Conservation (phyloP, 2,888 invertebrate genomes). For the Caenorhabditis doughertyi region DNA sequence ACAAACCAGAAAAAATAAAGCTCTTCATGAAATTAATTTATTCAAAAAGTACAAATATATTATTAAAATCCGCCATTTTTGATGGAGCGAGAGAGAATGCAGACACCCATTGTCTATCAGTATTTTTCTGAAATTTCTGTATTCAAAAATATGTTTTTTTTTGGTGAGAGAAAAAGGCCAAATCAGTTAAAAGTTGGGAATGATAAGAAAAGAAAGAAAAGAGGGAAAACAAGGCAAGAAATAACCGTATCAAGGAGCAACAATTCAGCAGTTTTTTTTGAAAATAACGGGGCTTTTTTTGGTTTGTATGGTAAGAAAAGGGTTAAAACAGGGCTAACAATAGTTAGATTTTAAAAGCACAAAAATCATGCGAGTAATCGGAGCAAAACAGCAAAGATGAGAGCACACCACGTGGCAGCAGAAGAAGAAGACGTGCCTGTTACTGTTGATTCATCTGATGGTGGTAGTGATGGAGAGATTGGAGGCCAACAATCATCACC, state of each 20-base stretch:
- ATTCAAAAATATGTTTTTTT: background rate
- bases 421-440: conserved; percentile 35
- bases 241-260: conserved; percentile 40
- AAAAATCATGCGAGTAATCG: conserved; percentile 38
- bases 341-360: background rate
- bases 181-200: background rate
- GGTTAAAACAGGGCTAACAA: background rate
- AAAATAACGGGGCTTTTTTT: conserved; percentile 10
- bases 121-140: conserved; percentile 21
- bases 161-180: background rate
- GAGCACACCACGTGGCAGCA: conserved; percentile 27
- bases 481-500: conserved; percentile 81
- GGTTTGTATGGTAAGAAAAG: background rate
- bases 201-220: background rate
- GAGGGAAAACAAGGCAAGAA: conserved; percentile 8
- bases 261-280: too few species aligned
- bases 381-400: conserved; percentile 30
- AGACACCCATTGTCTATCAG: conserved; percentile 35
- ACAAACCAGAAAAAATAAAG: too few species aligned
- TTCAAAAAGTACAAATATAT: conserved; percentile 13
- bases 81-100: conserved; percentile 1
- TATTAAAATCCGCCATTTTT: conserved; percentile 25
- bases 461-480: conserved; percentile 35
- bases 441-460: conserved; percentile 37
- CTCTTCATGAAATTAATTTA: background rate